These are phyloP conservation scores for Cylindroiulus punctatus DNA, from an alignment of 2,888 invertebrate species.

Conservation along the genomic window DNA sequence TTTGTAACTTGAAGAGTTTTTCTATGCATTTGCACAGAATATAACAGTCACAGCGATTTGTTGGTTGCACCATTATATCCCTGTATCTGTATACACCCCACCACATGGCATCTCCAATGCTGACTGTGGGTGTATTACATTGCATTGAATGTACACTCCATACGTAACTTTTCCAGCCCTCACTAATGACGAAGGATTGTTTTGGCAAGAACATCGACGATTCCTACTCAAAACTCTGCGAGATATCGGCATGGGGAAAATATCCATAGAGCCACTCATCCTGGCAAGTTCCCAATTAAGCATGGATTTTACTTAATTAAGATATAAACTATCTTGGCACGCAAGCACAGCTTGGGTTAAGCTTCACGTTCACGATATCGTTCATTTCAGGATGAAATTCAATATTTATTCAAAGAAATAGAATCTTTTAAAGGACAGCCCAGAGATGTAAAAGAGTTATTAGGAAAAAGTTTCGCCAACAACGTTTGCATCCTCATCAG, in stretches of 20 bases:
- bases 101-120: too few species aligned
- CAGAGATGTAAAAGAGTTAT: background rate
- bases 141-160: too few species aligned
- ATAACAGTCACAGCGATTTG: too few species aligned
- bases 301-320: background rate
- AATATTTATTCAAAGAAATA: constrained; percentile 26
- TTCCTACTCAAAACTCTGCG: constrained; percentile 8
- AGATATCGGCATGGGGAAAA: constrained; percentile 49
- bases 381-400: constrained; percentile 51
- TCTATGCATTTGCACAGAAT: too few species aligned
- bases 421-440: constrained; percentile 22
- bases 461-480: constrained; percentile 48
- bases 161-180: background rate
- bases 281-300: constrained; percentile 1
- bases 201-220: constrained; percentile 52
- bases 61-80: too few species aligned
- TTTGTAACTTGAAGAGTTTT: too few species aligned
- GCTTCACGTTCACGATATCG: too few species aligned
- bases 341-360: too few species aligned
- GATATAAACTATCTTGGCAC: too few species aligned
- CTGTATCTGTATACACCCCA: too few species aligned
- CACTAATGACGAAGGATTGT: constrained; percentile 30
- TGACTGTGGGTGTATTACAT: too few species aligned
- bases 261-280: constrained; percentile 37
- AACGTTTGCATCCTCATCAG: constrained; percentile 13